Base-by-base conservation (phyloP, 37 sponge, comb jelly and placozoan genomes). In the Ianthella basta region DNA sequence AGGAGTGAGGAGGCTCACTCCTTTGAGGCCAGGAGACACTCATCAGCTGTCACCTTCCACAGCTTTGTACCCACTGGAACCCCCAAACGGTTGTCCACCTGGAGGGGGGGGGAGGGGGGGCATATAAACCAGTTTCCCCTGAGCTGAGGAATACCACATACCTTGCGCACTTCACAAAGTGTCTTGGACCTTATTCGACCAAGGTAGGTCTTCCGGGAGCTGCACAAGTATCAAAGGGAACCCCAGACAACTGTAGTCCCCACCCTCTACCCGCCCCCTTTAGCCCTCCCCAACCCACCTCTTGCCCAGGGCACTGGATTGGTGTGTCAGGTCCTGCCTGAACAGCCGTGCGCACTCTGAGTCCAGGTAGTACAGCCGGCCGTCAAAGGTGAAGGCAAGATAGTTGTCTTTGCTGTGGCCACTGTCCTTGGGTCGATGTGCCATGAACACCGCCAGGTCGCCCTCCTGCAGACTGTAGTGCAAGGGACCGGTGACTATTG, bases 111-210 rank as follows among this genome's bases (percentile, higher is more conserved):
- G 10, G 54, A 24, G 40, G 37, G 4, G 37, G 33, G 72, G 33
- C 20, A 34, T 35, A 16, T 70, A 6, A 34, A 70, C 37, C 12
- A 70, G 20, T 27, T 8, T 44, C 50, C 50, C 50, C 50, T 8
- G 3, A 10, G 50, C 50, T 8, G 8, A 8, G 50, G 50, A 3
- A 44, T 18, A 56, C 16, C 38, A 75, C 54, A 53, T 41, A 75
- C 78, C 78, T 75, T 75, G 24, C 78, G 78, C 41, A 75, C 53
- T 50, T 75, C 78, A 53, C 54, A 50, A 14, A 75, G 54, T 0
- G 33, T 32, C 37, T 75, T 75, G 21, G 33, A 23, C n/a, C 24
- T 39, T 13, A 75, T 36, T 50, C 78, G 33, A 10, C 78, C 78
- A 41, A 75, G 44, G 25, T 36, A 75, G 21, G 54, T 40, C 21